Evolutionary conservation across 2,888 invertebrate species (phyloP), one percentile per base, ranked within the genome.

Genomic region (Drepanosiphum platanoidis): DNA sequence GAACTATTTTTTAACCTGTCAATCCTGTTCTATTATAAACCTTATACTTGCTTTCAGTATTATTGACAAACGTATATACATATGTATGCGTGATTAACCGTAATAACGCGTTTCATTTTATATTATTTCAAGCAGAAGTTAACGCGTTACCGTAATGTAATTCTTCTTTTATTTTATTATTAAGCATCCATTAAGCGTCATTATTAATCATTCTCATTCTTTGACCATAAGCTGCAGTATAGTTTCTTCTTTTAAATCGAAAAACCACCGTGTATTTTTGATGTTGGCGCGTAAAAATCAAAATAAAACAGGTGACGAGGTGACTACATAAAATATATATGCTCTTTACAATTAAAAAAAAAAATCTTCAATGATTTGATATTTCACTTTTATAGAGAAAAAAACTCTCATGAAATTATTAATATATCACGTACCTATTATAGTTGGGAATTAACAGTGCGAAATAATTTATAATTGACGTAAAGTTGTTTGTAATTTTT

Each of bases 371-470:
- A 61, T 27, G 1, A 52, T n/a, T 74, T 74, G 13, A 34, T 74
- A 34, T 74, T 74, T 74, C 52, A 34, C 11, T 22, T n/a, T 52
- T 5, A 52, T 2, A 52, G 52, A 52, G n/a, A n/a, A n/a, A n/a
- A n/a, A 52, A 52, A 18, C 22, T 4, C 52, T 3, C 27, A 8
- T 75, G 58, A n/a, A 58, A 75, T n/a, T 36, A 36, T 15, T 7
- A 3, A 18, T 18, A 52, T 52, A n/a, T n/a, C n/a, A n/a, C n/a
- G n/a, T n/a, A 52, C 9, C n/a, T 74, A 27, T 58, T 58, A 52
- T n/a, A 58, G 36, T 34, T 34, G n/a, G 11, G 36, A 58, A 75
- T 58, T 58, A 58, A 58, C 15, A 75, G 58, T 75, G 75, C 58
- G 58, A 34, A 75, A 61, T 27, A 27, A 61, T 61, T 61, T 7